phyloP scores from a whole-genome alignment of 2,888 invertebrate genomes.

The Busseola fusca region DNA sequence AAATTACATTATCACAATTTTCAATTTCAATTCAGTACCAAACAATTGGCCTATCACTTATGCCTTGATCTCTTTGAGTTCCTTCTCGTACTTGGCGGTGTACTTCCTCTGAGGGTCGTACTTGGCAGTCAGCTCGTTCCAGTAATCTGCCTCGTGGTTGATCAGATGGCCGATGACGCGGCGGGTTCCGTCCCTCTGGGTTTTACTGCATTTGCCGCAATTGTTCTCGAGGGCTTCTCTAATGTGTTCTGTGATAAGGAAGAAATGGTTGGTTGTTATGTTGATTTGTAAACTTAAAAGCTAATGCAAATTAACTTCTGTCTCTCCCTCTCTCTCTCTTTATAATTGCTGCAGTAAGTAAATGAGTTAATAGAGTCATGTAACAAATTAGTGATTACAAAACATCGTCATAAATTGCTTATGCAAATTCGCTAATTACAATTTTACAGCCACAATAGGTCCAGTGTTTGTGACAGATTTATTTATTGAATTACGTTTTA shows the following conservation, averaged over 20 bases:
- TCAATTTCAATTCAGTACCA: not conserved
- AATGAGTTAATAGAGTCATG: not conserved
- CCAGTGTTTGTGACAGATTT: not conserved
- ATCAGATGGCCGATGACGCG: conserved; percentile 72
- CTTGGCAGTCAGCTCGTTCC: conserved; percentile 75
- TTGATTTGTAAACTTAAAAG: not conserved
- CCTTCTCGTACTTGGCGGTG: conserved; percentile 74
- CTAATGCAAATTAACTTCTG: not conserved
- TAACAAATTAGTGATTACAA: not conserved
- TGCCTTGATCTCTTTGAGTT: conserved; percentile 66
- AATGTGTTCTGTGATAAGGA: conserved; percentile 69
- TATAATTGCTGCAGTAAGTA: no score
- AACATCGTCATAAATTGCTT: not conserved
- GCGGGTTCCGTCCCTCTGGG: conserved; percentile 68
- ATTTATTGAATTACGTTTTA: not conserved
- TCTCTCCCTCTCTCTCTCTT: no score
- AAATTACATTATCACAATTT: conserved; percentile 26
- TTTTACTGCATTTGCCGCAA: conserved; percentile 70
- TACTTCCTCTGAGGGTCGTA: conserved; percentile 79
- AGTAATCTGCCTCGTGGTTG: conserved; percentile 74
- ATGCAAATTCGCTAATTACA: not conserved
- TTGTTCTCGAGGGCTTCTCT: conserved; percentile 73
- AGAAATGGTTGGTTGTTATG: not conserved
- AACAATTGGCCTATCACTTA: conserved; percentile 33
- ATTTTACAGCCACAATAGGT: not conserved